Conservation (phyloP, 2,113 vertebrate species). For the Sciurus niger region DNA sequence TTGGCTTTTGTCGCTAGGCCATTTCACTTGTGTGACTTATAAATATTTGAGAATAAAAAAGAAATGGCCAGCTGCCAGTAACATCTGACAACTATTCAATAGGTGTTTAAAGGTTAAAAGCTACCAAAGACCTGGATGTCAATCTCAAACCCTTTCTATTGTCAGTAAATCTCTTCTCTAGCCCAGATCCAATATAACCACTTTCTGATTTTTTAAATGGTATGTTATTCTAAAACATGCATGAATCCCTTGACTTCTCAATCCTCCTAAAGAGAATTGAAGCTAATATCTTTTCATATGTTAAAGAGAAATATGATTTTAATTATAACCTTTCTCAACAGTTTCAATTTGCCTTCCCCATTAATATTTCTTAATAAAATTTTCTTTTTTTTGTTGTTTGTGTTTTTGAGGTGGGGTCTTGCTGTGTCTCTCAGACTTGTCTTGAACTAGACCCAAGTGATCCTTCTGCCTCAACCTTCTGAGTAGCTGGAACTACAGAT, state of each 20-base stretch:
- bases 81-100: conserved; percentile 67
- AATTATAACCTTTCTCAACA: conserved; percentile 18
- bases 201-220: conserved; percentile 35
- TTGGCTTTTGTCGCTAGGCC: conserved; percentile 52
- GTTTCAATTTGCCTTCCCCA: conserved; percentile 20
- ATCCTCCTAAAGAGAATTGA: background rate
- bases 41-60: conserved; percentile 65
- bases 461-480: background rate
- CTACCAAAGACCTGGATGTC: conserved; percentile 28
- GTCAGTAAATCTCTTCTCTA: conserved; percentile 49
- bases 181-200: conserved; percentile 6
- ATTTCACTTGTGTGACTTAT: conserved; percentile 44
- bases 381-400: background rate
- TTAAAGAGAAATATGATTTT: background rate
- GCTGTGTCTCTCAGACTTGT: background rate
- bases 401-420: background rate
- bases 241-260: background rate
- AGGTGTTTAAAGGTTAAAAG: conserved; percentile 70
- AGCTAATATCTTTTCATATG: background rate
- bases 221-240: background rate
- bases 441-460: background rate
- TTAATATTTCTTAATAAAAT: conserved; percentile 46
- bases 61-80: conserved; percentile 54
- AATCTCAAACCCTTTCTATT: conserved; percentile 62
- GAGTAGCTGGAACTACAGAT: background rate